Conservation (phyloP, 2,797 vertebrate species). For the Sebastes glaucus region DNA sequence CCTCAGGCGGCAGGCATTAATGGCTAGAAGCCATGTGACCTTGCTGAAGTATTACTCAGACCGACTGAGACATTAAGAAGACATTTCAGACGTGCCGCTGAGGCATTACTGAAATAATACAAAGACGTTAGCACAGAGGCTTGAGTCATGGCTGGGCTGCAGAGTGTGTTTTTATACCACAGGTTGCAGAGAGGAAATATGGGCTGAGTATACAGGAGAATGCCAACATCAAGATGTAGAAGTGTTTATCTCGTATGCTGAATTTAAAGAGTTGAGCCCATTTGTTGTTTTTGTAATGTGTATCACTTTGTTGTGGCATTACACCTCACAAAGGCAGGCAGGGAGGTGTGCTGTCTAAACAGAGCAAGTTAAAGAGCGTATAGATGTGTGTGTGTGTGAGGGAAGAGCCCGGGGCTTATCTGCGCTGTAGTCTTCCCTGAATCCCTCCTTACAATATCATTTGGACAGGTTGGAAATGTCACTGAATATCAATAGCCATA, state of each 20-base stretch:
- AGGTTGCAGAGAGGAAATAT: slow-evolving; percentile 33
- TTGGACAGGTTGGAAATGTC: slow-evolving; percentile 63
- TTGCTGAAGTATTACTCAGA: slow-evolving; percentile 46
- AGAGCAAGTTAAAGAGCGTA: not conserved
- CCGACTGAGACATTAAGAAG: slow-evolving; percentile 59
- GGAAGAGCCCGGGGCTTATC: slow-evolving; percentile 25
- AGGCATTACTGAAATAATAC: slow-evolving; percentile 51
- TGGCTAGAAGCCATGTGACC: slow-evolving; percentile 63
- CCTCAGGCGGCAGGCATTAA: slow-evolving; percentile 52
- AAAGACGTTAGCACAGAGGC: slow-evolving; percentile 42
- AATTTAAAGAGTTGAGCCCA: not conserved
- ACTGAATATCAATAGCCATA: slow-evolving; percentile 52
- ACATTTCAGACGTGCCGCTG: slow-evolving; percentile 47
- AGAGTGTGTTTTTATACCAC: slow-evolving; percentile 21
- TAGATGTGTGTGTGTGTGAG: slow-evolving; percentile 1
- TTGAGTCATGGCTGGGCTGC: slow-evolving; percentile 26
- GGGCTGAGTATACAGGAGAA: not conserved
- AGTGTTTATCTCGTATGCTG: not conserved
- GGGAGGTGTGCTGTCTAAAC: slow-evolving; percentile 1
- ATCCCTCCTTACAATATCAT: slow-evolving; percentile 48
- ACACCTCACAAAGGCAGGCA: not conserved
- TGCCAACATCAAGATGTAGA: not conserved
- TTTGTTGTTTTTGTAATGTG: not conserved
- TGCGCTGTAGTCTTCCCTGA: slow-evolving; percentile 6
- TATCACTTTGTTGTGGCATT: slow-evolving; percentile 3